A percentile compares a stretch with the other conserved stretches of the same genome.
phyloP scores from a whole-genome alignment of 2,888 invertebrate genomes.

The Drosophila austrosaltans region DNA sequence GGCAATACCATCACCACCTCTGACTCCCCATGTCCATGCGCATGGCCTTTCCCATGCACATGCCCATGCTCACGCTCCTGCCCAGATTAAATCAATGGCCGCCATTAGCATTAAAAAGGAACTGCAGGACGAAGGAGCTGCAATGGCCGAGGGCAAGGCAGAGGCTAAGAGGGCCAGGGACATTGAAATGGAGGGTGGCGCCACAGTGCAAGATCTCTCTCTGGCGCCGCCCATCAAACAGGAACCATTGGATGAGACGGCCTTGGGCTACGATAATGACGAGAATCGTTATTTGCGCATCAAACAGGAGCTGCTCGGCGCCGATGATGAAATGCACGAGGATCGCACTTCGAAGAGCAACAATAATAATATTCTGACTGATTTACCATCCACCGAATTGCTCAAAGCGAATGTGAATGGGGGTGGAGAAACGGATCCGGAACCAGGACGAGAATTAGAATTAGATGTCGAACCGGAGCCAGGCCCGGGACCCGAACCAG shows the following conservation, averaged over 20 bases:
- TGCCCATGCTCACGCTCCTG: constrained; percentile 7
- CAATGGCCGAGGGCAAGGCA: constrained; percentile 7
- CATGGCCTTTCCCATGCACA: not conserved
- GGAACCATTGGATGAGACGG: constrained; percentile 63
- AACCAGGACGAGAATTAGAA: constrained; percentile 52
- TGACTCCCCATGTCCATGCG: constrained; percentile 73
- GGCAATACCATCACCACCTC: constrained; percentile 82
- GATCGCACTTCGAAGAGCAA: constrained; percentile 23
- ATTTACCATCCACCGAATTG: constrained; percentile 16
- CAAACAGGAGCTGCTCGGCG: constrained; percentile 70
- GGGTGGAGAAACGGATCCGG: constrained; percentile 13
- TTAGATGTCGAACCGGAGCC: constrained; percentile 86
- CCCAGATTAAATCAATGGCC: not conserved
- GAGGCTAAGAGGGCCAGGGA: not conserved
- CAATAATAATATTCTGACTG: constrained; percentile 48
- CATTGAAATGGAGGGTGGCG: not conserved
- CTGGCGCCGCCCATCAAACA: constrained; percentile 56
- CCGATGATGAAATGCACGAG: constrained; percentile 5
- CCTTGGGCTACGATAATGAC: constrained; percentile 53
- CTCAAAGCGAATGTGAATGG: constrained; percentile 51
- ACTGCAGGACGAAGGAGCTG: constrained; percentile 30
- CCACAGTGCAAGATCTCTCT: constrained; percentile 50
- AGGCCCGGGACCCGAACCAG: constrained; percentile 50
- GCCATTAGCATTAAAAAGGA: constrained; percentile 54
- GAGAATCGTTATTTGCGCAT: constrained; percentile 75